Evolutionary conservation across 2,888 invertebrate genomes (phyloP), one percentile per base, ranked within the genome.

Genomic region (Pegoplata infirma): DNA sequence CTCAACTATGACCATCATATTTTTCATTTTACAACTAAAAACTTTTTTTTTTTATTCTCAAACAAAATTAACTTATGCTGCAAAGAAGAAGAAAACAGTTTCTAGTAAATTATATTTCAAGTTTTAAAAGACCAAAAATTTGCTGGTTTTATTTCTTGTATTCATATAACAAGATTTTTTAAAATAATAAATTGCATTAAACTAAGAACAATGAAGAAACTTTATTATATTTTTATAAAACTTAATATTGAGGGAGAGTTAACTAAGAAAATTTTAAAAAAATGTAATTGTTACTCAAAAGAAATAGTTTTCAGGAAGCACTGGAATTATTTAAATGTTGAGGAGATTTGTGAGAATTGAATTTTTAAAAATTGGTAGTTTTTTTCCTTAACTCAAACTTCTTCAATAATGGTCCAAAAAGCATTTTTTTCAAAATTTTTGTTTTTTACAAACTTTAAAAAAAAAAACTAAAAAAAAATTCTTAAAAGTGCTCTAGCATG

Each of bases 1-100:
- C 49, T 49, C 17, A 58, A 49, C 36, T 49, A 25, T 23, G 58
- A 36, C 47, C 47, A 49, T 19, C 7, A 47, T 21, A 68, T 56
- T 56, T 46, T 46, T n/a, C n/a, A 44, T 16, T 55, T 66, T 23
- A 12, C 6, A 19, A 55, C 28, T 44, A 19, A 49, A 49, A n/a
- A 8, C 5, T 10, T 32, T 5, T 10, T 10, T 10, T n/a, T n/a
- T n/a, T n/a, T n/a, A n/a, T n/a, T n/a, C n/a, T 32, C 32, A 10
- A n/a, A n/a, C 10, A 10, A 32, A 32, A 32, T 32, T 32, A 2
- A 32, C 32, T 32, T 10, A 10, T 32, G 32, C 10, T 32, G 32
- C 2, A 32, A 10, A 32, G 10, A n/a, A n/a, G n/a, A n/a, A 32
- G 32, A 10, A 32, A 32, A 32, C 10, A 10, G n/a, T n/a, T n/a